Percentiles rank a stretch among this genome's conserved stretches.
phyloP scores from a whole-genome alignment of 1,140 invertebrate species.

The Parasteatoda tepidariorum region DNA sequence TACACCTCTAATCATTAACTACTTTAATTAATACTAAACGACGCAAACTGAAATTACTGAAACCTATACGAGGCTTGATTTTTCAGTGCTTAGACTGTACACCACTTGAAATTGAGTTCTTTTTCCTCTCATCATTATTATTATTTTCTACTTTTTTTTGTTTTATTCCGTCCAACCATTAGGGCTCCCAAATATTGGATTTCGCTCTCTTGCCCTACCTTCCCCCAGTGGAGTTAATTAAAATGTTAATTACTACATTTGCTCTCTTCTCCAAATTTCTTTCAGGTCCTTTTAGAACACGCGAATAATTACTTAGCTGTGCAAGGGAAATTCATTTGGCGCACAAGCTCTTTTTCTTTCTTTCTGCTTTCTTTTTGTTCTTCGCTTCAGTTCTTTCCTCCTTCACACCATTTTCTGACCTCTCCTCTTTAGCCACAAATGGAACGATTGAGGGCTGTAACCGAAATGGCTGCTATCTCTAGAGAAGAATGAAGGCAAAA shows the following conservation, averaged over 20 bases:
- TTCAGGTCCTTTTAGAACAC: constrained; percentile 33
- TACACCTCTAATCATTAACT: constrained; percentile 12
- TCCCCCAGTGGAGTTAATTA: constrained; percentile 55
- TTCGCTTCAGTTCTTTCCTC: not conserved
- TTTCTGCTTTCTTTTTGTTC: not conserved
- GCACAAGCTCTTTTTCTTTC: not conserved
- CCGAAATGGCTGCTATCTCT: not conserved
- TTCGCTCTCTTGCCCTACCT: constrained; percentile 15
- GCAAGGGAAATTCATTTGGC: not conserved
- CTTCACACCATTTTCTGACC: not conserved
- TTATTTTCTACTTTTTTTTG: constrained; percentile 20
- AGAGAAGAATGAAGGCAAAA: constrained; percentile 5
- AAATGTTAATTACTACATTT: constrained; percentile 60
- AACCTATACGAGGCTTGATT: constrained; percentile 41
- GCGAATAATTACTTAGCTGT: constrained; percentile 46
- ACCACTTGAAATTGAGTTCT: not conserved
- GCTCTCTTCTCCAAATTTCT: constrained; percentile 55
- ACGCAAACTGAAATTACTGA: constrained; percentile 31
- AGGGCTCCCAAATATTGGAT: constrained; percentile 57
- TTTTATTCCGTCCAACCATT: constrained; percentile 51
- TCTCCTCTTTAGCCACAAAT: not conserved
- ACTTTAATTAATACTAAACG: constrained; percentile 41
- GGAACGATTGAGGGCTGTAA: not conserved
- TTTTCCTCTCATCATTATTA: constrained; percentile 6
- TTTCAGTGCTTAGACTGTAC: not conserved